phyloP scores from a whole-genome alignment of 2,113 vertebrate species.

The mouse (Mus musculus) region GRCm39 chr2:111056001-111056500 shows the following conservation, averaged over 20 bases:
- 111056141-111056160: neutral
- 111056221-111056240: neutral
- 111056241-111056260: neutral
- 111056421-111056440: neutral
- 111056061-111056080: neutral
- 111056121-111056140: too few species aligned
- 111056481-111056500: neutral
- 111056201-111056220: neutral
- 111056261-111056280: neutral
- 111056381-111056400: neutral
- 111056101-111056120: neutral
- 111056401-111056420: neutral
- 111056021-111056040: neutral
- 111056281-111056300: neutral
- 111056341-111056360: too few species aligned
- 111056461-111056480: neutral
- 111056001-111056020: neutral
- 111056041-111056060: neutral
- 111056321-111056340: neutral
- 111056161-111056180: neutral
- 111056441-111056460: too few species aligned
- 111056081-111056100: neutral
- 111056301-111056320: neutral
- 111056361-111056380: neutral
- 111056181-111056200: neutral